These are phyloP conservation scores for Heterotilapia buettikoferi DNA, from an alignment of 2,113 vertebrate genomes.

Conservation along the genomic window DNA sequence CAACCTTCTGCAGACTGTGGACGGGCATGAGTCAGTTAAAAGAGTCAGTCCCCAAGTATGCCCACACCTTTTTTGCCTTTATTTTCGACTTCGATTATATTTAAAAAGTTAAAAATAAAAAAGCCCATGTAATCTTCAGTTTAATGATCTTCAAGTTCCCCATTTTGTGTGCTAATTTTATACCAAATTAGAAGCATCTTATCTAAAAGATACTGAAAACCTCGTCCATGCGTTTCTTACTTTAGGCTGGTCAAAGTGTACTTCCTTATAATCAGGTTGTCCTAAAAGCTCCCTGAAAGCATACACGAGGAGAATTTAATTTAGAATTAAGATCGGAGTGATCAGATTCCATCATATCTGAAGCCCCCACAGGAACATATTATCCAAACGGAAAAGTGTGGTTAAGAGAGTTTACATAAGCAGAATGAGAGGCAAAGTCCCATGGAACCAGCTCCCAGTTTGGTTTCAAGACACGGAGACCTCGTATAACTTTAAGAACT, in stretches of 20 bases:
- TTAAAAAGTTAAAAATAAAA: not conserved
- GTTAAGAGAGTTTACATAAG: not conserved
- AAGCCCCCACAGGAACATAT: not conserved
- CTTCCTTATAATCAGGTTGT: not conserved
- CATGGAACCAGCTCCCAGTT: not conserved
- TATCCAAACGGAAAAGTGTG: not conserved
- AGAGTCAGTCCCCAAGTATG: not conserved
- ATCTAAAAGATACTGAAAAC: not conserved
- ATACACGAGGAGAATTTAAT: not conserved
- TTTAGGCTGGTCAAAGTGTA: not conserved
- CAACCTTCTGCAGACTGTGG: not conserved
- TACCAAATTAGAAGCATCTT: not conserved
- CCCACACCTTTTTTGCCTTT: not conserved
- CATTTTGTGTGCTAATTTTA: not conserved
- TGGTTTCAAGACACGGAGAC: not conserved
- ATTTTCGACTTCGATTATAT: not conserved
- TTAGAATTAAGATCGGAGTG: not conserved
- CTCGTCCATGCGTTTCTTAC: not conserved
- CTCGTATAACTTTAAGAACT: not conserved
- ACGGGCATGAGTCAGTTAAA: rapidly evolving
- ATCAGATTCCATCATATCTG: not conserved
- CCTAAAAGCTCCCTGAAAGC: not conserved
- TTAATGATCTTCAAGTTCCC: not conserved
- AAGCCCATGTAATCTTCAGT: not conserved
- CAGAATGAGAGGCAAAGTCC: not conserved